A percentile compares a stretch with the other conserved stretches of the same genome.
These are phyloP conservation scores for Charadrius vociferus DNA, from an alignment of 2,113 vertebrate genomes.

Conservation along the genomic window DNA sequence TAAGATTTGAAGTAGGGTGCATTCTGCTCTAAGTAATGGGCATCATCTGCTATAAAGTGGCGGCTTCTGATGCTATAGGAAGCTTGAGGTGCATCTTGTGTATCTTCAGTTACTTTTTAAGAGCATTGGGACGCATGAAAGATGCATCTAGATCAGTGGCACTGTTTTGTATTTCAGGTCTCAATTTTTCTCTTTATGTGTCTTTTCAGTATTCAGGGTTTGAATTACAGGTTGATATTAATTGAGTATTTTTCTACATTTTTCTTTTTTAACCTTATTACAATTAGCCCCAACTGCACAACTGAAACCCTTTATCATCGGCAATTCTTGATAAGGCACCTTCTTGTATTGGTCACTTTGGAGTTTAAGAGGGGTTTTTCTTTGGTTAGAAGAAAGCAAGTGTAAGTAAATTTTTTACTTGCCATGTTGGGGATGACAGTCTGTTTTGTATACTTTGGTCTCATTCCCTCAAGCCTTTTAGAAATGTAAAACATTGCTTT, in stretches of 20 bases:
- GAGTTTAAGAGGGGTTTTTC: background rate
- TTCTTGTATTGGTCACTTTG: background rate
- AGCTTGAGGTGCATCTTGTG: background rate
- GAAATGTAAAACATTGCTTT: background rate
- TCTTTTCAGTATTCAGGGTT: background rate
- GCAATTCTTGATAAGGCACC: background rate
- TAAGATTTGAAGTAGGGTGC: background rate
- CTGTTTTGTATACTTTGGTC: background rate
- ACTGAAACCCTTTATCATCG: background rate
- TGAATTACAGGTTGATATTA: background rate
- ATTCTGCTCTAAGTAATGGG: background rate
- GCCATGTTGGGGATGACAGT: rapidly evolving
- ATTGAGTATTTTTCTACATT: background rate
- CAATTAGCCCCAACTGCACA: background rate
- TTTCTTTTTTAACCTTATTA: background rate
- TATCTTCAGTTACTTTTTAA: background rate
- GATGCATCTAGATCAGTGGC: background rate
- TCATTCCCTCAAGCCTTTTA: background rate
- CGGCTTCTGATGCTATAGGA: background rate
- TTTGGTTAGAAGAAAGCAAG: background rate
- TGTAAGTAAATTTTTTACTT: background rate
- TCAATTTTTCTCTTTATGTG: background rate
- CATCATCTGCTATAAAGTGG: background rate
- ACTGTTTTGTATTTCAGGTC: background rate
- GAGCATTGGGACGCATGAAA: background rate